phyloP scores from a whole-genome alignment of 1,140 invertebrate species.

The Aphis gossypii region DNA sequence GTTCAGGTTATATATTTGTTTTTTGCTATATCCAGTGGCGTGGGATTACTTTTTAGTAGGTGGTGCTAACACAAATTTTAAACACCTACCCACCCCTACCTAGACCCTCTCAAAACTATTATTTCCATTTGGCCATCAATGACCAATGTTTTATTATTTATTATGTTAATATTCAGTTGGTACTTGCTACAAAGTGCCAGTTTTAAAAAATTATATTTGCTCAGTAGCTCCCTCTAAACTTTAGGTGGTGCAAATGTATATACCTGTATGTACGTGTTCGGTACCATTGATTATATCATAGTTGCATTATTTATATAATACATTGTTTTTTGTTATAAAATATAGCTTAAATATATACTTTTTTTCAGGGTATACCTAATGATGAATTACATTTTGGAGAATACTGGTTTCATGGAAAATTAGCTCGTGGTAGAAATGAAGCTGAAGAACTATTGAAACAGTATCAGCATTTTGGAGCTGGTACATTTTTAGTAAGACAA shows the following conservation, averaged over 20 bases:
- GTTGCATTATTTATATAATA: background rate
- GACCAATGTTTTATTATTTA: too few species aligned
- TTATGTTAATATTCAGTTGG: too few species aligned
- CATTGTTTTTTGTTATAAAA: background rate
- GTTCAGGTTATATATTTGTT: background rate
- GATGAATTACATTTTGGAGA: conserved; percentile 94
- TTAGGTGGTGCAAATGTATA: too few species aligned
- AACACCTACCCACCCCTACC: too few species aligned
- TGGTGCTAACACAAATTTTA: too few species aligned
- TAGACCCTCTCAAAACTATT: too few species aligned
- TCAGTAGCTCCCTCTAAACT: too few species aligned
- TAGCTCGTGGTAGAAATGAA: conserved; percentile 78
- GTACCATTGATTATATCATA: background rate
- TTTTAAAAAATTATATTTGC: too few species aligned
- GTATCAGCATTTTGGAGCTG: conserved; percentile 89
- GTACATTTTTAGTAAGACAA: conserved; percentile 92
- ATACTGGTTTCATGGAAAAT: conserved; percentile 93
- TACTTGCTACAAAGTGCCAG: too few species aligned
- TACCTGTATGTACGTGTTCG: too few species aligned
- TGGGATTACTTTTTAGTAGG: too few species aligned
- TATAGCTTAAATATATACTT: background rate
- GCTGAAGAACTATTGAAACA: conserved; percentile 78
- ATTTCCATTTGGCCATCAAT: too few species aligned
- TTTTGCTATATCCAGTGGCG: background rate
- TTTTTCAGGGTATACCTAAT: conserved; percentile 68